Evolutionary conservation across 1,140 invertebrate genomes (phyloP).

Genomic region (Bathynomus jamesi): DNA sequence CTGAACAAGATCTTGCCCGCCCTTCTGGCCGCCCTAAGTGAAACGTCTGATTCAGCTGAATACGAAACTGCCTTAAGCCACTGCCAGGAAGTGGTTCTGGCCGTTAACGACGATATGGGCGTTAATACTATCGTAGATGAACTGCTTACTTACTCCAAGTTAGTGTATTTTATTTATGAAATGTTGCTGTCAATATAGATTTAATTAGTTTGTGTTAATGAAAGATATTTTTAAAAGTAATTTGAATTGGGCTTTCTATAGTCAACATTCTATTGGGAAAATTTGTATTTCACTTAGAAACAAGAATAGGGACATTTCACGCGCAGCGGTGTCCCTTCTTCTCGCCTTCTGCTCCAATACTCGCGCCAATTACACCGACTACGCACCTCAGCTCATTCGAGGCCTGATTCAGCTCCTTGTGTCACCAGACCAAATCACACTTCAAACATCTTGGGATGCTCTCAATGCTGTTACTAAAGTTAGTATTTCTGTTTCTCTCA

Average conservation of each 20-base stretch:
- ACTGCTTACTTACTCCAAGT: slow-evolving; percentile 68
- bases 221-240: no score
- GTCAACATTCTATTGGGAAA: background rate
- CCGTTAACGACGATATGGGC: slow-evolving; percentile 75
- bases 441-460: slow-evolving; percentile 81
- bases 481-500: background rate
- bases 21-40: slow-evolving; percentile 67
- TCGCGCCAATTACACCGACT: slow-evolving; percentile 72
- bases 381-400: slow-evolving; percentile 78
- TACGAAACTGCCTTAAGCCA: slow-evolving; percentile 58
- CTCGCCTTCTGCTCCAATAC: slow-evolving; percentile 83
- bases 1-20: slow-evolving; percentile 85
- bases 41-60: slow-evolving; percentile 43
- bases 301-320: slow-evolving; percentile 49
- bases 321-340: slow-evolving; percentile 75
- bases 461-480: slow-evolving; percentile 76
- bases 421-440: slow-evolving; percentile 67
- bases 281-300: slow-evolving; percentile 9
- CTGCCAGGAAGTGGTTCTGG: slow-evolving; percentile 85
- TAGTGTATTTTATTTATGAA: slow-evolving; percentile 41
- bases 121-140: slow-evolving; percentile 82
- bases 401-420: slow-evolving; percentile 79
- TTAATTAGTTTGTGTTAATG: no score
- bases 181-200: background rate
- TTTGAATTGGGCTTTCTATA: background rate